Percentiles rank a stretch among this genome's conserved stretches.
phyloP scores from a whole-genome alignment of 2,888 invertebrate genomes.

The Dryobotodes eremita region DNA sequence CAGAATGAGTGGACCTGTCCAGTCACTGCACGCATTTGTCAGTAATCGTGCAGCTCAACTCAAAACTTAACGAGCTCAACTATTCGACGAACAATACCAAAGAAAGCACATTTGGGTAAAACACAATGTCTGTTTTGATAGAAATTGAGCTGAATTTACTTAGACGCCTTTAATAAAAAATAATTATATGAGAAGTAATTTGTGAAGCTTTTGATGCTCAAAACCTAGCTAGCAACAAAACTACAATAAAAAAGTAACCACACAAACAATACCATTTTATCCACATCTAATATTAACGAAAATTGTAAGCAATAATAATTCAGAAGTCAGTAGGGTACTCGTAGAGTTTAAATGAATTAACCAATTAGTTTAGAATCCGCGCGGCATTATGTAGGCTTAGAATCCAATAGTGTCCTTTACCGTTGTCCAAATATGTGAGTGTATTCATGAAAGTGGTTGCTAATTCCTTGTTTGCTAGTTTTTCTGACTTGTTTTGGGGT shows the following conservation, averaged over 20 bases:
- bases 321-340: constrained; percentile 44
- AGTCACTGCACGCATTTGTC: no score
- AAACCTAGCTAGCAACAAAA: not conserved
- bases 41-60: no score
- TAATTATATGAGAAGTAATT: not conserved
- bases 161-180: not conserved
- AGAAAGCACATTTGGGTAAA: no score
- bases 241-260: not conserved
- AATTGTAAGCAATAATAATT: constrained; percentile 47
- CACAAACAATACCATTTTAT: constrained; percentile 16
- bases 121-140: not conserved
- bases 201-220: not conserved
- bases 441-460: constrained; percentile 14
- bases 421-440: constrained; percentile 25
- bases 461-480: constrained; percentile 18
- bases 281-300: constrained; percentile 34
- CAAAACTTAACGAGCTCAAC: no score
- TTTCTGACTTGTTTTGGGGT: not conserved
- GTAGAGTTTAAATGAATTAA: constrained; percentile 54
- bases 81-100: no score
- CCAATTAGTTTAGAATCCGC: constrained; percentile 45
- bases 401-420: constrained; percentile 30
- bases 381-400: constrained; percentile 37
- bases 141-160: not conserved
- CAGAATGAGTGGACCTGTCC: no score